These are phyloP conservation scores for Anas flavirostris DNA, from an alignment of 2,797 vertebrate genomes.

Conservation along the genomic window DNA sequence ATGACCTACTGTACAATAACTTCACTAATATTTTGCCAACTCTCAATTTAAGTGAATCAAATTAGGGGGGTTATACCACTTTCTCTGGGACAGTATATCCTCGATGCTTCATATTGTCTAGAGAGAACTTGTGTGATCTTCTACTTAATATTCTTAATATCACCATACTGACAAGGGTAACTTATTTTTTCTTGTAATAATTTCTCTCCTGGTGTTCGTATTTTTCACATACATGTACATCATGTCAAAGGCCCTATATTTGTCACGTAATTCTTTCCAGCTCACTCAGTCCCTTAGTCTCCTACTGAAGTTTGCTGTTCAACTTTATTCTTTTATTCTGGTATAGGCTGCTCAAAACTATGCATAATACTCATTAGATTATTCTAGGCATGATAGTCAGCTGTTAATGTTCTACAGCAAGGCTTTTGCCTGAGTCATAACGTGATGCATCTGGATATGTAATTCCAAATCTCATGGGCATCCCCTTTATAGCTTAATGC, in stretches of 20 bases:
- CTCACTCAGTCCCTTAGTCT: not conserved
- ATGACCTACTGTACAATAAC: slow-evolving; percentile 65
- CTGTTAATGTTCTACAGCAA: not conserved
- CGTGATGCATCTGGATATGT: not conserved
- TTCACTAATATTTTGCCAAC: slow-evolving; percentile 64
- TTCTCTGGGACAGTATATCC: not conserved
- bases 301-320: not conserved
- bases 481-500: not conserved
- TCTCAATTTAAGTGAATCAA: slow-evolving; percentile 62
- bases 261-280: not conserved
- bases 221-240: not conserved
- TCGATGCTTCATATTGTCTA: not conserved
- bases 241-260: not conserved
- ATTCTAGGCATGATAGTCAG: not conserved
- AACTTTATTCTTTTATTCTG: not conserved
- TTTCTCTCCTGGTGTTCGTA: not conserved
- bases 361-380: not conserved
- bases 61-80: slow-evolving; percentile 20
- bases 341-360: not conserved
- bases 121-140: not conserved
- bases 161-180: not conserved
- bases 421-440: not conserved
- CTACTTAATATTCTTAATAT: not conserved
- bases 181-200: not conserved
- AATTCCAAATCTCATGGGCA: not conserved